phyloP scores from a whole-genome alignment of 1,140 invertebrate genomes.

The Anthonomus grandis region DNA sequence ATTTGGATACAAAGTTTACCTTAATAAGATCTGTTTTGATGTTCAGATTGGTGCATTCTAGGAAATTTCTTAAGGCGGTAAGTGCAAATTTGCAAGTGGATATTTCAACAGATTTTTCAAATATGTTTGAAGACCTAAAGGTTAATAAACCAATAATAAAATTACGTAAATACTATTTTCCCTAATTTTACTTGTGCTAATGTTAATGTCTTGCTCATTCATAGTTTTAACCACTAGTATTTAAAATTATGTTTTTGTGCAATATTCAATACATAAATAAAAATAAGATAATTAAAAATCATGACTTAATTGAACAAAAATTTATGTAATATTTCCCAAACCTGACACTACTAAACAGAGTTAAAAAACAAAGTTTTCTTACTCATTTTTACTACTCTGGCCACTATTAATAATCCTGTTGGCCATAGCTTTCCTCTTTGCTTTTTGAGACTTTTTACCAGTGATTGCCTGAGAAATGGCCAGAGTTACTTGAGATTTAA shows the following conservation, averaged over 20 bases:
- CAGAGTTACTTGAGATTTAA: constrained; percentile 16
- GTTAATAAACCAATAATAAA: not conserved
- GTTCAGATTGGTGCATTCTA: constrained; percentile 13
- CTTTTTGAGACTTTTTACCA: constrained; percentile 28
- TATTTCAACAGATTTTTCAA: not conserved
- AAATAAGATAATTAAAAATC: no score
- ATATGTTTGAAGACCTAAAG: not conserved
- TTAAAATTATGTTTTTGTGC: no score
- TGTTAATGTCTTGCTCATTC: no score
- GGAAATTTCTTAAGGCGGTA: constrained; percentile 13
- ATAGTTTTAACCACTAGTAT: no score
- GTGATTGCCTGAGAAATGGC: constrained; percentile 12
- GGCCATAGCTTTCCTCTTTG: constrained; percentile 26
- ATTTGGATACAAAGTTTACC: constrained; percentile 10
- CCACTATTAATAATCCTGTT: constrained; percentile 25
- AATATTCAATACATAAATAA: no score
- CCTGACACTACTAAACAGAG: no score
- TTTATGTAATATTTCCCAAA: no score
- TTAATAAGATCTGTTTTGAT: constrained; percentile 11
- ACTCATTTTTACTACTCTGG: not conserved
- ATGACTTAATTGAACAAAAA: no score
- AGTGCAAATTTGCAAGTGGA: constrained; percentile 19
- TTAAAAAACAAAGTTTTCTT: no score
- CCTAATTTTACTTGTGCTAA: no score
- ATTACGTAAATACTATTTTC: not conserved